These are phyloP conservation scores for Bugula neritina DNA, from an alignment of 2,888 invertebrate genomes.

Conservation along the genomic window DNA sequence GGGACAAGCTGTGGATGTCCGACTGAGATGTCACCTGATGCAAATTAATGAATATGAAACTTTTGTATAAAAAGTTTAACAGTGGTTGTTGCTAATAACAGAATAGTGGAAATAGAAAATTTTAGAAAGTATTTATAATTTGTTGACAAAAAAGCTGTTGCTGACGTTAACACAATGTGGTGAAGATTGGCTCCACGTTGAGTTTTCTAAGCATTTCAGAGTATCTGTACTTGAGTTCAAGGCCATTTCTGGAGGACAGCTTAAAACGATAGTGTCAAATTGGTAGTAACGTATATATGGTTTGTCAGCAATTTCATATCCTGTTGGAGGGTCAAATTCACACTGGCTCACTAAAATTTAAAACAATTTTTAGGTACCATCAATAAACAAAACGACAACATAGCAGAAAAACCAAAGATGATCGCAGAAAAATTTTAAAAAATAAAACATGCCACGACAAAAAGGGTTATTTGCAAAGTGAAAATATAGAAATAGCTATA, in stretches of 20 bases:
- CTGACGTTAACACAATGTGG: conserved; percentile 5
- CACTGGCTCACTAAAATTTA: conserved; percentile 1
- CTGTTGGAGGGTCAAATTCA: neutral
- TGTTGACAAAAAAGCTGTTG: neutral
- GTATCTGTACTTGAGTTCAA: neutral
- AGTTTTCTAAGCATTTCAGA: neutral
- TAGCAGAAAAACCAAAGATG: no score
- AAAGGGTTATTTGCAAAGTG: no score
- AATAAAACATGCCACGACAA: no score
- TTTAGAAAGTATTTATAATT: neutral
- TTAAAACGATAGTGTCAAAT: neutral
- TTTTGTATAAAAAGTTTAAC: no score
- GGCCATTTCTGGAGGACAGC: neutral
- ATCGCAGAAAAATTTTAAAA: no score
- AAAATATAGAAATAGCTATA: no score
- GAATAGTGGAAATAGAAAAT: neutral
- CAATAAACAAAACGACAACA: no score
- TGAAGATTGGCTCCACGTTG: neutral
- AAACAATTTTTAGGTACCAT: no score
- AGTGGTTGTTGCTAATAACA: no score
- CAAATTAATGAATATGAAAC: neutral
- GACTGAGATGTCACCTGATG: neutral
- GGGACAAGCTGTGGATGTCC: conserved; percentile 32
- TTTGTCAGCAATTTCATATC: neutral
- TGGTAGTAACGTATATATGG: neutral